phyloP scores from a whole-genome alignment of 2,888 invertebrate species.

The Theristus sp. region DNA sequence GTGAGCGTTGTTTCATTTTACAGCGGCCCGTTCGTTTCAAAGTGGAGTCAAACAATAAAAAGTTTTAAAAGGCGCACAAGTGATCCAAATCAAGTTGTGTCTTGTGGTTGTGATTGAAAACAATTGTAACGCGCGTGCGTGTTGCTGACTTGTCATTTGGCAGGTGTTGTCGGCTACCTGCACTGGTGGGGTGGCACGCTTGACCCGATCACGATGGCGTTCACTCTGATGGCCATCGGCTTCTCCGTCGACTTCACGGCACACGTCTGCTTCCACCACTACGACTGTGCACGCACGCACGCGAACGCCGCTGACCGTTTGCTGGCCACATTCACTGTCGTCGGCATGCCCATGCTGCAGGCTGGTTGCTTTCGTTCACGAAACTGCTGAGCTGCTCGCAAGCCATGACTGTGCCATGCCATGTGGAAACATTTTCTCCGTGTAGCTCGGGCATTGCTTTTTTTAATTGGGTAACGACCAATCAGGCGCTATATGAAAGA shows the following conservation, averaged over 20 bases:
- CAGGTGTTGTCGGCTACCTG: slow-evolving; percentile 3
- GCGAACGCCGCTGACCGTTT: background rate
- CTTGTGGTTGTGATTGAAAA: too few relatives aligned
- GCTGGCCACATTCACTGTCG: background rate
- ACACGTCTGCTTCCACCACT: background rate
- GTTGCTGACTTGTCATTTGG: background rate
- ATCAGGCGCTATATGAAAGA: too few relatives aligned
- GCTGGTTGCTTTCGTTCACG: background rate
- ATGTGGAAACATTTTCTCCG: too few relatives aligned
- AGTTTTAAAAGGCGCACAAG: too few relatives aligned
- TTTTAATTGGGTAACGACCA: too few relatives aligned
- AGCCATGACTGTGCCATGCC: background rate
- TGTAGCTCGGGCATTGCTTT: too few relatives aligned
- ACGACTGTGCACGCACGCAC: background rate
- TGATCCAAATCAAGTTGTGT: too few relatives aligned
- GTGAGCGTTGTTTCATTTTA: background rate
- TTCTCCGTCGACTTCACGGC: background rate
- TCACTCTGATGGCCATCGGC: background rate
- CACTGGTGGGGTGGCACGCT: slow-evolving; percentile 1
- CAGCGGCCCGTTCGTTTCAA: too few relatives aligned
- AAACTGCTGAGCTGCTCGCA: too few relatives aligned
- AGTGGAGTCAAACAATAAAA: too few relatives aligned
- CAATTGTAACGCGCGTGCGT: too few relatives aligned
- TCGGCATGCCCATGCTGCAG: background rate
- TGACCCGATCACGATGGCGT: slow-evolving; percentile 1